phyloP scores from a whole-genome alignment of 2,113 vertebrate genomes.

The Donacobius atricapilla region DNA sequence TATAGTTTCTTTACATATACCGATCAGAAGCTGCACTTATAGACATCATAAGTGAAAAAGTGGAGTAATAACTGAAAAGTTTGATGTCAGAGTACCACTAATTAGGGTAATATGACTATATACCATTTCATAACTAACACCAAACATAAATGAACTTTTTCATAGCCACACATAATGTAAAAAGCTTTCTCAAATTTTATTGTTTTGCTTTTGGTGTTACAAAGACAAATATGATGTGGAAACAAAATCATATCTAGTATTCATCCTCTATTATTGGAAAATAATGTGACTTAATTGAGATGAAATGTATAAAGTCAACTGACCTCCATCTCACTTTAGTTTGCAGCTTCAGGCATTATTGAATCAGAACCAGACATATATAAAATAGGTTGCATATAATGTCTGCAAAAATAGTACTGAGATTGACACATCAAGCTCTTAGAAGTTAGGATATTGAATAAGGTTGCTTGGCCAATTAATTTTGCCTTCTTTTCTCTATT shows the following conservation, averaged over 20 bases:
- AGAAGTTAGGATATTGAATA: neutral
- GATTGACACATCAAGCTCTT: neutral
- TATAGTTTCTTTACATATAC: neutral
- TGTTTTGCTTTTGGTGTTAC: neutral
- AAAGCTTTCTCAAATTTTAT: neutral
- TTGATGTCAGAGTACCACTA: neutral
- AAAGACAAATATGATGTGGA: neutral
- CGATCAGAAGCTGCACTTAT: neutral
- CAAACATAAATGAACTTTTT: neutral
- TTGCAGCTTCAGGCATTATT: neutral
- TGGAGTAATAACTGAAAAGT: neutral
- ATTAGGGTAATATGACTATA: neutral
- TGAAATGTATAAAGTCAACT: neutral
- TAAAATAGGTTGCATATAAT: neutral
- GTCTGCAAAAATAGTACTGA: neutral
- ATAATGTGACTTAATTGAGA: neutral
- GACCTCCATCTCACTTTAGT: neutral
- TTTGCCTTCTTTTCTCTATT: neutral
- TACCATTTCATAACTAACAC: neutral
- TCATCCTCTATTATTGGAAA: neutral
- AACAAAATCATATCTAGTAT: neutral
- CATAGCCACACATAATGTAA: accelerated
- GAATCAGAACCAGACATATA: neutral
- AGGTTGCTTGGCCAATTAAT: neutral
- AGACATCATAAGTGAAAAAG: neutral